phyloP scores from a whole-genome alignment of 30 jellyfish, hydroid and myxozoan genomes.

The Hydractinia echinata region DNA sequence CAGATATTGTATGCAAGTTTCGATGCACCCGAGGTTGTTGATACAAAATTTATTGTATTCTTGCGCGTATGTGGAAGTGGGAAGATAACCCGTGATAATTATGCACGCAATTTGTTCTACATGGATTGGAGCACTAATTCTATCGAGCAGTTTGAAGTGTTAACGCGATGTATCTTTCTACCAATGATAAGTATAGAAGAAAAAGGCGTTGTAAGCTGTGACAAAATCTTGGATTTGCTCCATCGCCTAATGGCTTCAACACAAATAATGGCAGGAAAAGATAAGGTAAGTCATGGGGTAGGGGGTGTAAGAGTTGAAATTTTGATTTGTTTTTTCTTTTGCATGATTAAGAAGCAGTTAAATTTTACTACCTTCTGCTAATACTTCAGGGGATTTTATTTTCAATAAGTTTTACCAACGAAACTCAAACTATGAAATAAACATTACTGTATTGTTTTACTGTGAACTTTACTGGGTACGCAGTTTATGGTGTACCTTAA shows the following conservation, averaged over 20 bases:
- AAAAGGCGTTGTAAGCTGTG: slow-evolving; percentile 65
- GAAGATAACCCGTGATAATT: slow-evolving; percentile 60
- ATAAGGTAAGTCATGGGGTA: slow-evolving; percentile 34
- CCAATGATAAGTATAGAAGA: slow-evolving; percentile 75
- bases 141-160: slow-evolving; percentile 57
- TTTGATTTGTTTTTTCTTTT: background rate
- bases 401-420: no score
- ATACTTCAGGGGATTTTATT: no score
- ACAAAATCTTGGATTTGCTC: slow-evolving; percentile 57
- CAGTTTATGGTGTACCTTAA: no score
- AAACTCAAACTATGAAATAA: no score
- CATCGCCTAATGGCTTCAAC: slow-evolving; percentile 56
- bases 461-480: no score
- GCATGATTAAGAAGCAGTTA: no score
- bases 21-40: slow-evolving; percentile 45
- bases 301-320: background rate
- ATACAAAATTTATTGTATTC: slow-evolving; percentile 48
- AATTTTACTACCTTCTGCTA: no score
- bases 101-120: slow-evolving; percentile 39
- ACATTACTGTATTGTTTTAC: no score
- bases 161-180: slow-evolving; percentile 50
- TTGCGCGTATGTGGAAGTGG: slow-evolving; percentile 54
- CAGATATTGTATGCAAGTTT: slow-evolving; percentile 48
- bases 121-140: slow-evolving; percentile 42
- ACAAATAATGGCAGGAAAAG: slow-evolving; percentile 44